Percentiles rank a stretch among this genome's conserved stretches.
Evolutionary conservation across 2,888 invertebrate species (phyloP).

Genomic region (Hypomecis atomaria): DNA sequence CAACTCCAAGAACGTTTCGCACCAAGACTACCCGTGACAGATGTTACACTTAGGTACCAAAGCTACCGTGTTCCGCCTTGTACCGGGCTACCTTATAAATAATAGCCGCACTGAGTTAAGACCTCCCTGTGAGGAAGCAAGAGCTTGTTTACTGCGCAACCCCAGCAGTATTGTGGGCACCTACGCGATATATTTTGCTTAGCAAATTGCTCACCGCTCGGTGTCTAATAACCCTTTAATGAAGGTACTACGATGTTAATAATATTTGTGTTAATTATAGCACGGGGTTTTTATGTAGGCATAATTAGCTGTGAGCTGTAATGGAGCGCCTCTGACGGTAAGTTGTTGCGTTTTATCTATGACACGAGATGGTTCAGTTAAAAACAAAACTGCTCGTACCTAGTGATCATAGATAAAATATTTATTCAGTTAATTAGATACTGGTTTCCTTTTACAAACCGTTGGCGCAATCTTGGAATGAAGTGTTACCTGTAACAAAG

Average conservation of each 20-base stretch:
- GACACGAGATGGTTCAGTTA: neutral
- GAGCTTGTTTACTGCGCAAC: slow-evolving; percentile 75
- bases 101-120: slow-evolving; percentile 79
- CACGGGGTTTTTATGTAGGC: slow-evolving; percentile 33
- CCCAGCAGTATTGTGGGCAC: slow-evolving; percentile 76
- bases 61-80: slow-evolving; percentile 67
- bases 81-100: slow-evolving; percentile 77
- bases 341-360: neutral
- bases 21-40: slow-evolving; percentile 51
- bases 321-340: slow-evolving; percentile 18
- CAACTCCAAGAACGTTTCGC: slow-evolving; percentile 28
- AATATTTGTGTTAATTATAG: slow-evolving; percentile 44
- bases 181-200: slow-evolving; percentile 81
- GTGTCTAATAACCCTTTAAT: slow-evolving; percentile 83
- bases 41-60: slow-evolving; percentile 63
- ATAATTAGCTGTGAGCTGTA: slow-evolving; percentile 16
- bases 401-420: too few species aligned
- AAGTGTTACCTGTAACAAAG: slow-evolving; percentile 53
- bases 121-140: slow-evolving; percentile 81
- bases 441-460: slow-evolving; percentile 8
- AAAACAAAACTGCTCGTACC: neutral
- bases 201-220: slow-evolving; percentile 80
- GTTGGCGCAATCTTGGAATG: slow-evolving; percentile 5
- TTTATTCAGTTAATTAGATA: neutral
- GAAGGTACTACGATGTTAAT: slow-evolving; percentile 62